Evolutionary conservation across 2,888 invertebrate genomes (phyloP), one percentile per base, ranked within the genome.

Genomic region (Prosapia bicincta): DNA sequence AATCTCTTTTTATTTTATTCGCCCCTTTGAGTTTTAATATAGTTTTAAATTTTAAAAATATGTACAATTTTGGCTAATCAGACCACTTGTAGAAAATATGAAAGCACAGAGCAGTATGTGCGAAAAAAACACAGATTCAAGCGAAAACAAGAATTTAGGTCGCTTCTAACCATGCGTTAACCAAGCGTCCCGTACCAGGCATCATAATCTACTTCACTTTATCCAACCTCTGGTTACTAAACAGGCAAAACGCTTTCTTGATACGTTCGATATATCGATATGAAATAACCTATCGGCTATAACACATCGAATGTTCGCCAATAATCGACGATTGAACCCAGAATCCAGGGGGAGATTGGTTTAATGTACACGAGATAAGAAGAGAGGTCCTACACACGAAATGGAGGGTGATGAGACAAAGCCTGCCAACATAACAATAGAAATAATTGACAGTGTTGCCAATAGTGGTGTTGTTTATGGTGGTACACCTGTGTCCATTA

Each of bases 401-500:
- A 38, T 13, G 13, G n/a, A 54, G 54, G 54, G 54, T 54, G 54
- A 54, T 6, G n/a, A 54, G 54, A 54, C 54, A 54, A 54, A 54
- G 54, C 54, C 54, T 20, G 54, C 54, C 54, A 54, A 20, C 54
- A 54, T 20, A 54, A 74, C 74, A 74, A 74, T 74, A 66, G 74
- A 69, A 74, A 74, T 74, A 74, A 74, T 74, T 74, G 74, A 69
- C 74, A 28, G 65, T 74, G 74, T 74, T 65, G 69, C 74, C 74
- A 69, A 74, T 43, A 69, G 28, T 65, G 73, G 67, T 74, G 74
- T 69, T 69, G 74, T 66, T 74, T 74, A 74, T 74, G 74, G 69
- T 74, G 74, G 69, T 69, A 69, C 74, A 74, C 74, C 74, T 74
- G 74, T 74, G 54, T 54, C 54, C 54, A 54, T 54, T 54, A 54